phyloP scores from a whole-genome alignment of 2,797 vertebrate species.

The Holocentrus rufus region DNA sequence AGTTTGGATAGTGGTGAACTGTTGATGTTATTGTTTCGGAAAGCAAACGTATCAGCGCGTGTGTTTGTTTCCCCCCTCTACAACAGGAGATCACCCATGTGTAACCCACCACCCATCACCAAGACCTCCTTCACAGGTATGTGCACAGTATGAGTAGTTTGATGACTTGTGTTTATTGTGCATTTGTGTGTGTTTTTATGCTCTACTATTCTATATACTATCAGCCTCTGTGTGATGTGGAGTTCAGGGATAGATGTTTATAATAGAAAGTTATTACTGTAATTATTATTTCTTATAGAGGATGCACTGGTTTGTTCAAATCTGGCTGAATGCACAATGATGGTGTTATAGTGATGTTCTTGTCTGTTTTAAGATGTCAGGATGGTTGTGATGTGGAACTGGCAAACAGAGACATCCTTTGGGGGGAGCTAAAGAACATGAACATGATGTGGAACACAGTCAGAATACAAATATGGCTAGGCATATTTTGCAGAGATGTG shows the following conservation, averaged over 20 bases:
- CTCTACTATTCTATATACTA: background rate
- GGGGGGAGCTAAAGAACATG: conserved; percentile 45
- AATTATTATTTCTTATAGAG: too few relatives aligned
- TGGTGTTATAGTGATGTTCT: background rate
- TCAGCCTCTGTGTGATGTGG: background rate
- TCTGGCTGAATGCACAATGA: background rate
- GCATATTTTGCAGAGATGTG: conserved; percentile 15
- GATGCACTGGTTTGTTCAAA: too few relatives aligned
- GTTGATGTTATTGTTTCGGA: background rate
- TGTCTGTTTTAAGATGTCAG: background rate
- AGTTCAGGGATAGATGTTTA: too few relatives aligned
- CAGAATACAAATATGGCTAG: conserved; percentile 32
- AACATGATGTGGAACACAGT: background rate
- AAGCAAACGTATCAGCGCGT: conserved; percentile 22
- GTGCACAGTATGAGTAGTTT: conserved; percentile 29
- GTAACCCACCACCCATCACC: conserved; percentile 96
- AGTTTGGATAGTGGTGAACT: background rate
- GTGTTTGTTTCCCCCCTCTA: conserved; percentile 37
- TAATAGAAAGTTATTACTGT: too few relatives aligned
- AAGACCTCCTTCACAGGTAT: conserved; percentile 98
- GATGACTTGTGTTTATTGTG: background rate
- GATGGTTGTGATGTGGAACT: conserved; percentile 17
- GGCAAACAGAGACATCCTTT: conserved; percentile 21
- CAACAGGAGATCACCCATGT: conserved; percentile 96
- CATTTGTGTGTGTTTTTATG: conserved; percentile 15